Base-by-base conservation (phyloP, 2,888 invertebrate species). In the Pachydiplax longipennis region DNA sequence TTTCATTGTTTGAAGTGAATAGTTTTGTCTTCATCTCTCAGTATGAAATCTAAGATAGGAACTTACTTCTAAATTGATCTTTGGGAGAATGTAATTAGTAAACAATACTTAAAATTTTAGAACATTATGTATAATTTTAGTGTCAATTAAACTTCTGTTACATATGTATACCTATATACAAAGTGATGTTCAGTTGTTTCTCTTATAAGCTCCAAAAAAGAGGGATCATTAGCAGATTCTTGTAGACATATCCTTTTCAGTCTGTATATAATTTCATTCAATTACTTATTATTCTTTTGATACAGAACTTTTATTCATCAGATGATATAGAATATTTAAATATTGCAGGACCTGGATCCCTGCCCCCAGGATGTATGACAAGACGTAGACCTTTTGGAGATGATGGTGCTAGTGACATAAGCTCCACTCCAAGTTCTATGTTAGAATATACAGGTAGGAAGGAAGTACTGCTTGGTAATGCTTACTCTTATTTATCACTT, bases 391-490 rank as follows among this genome's bases (percentile, higher is more conserved):
- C 95, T 92, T 96, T 96, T 93, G 87, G 87, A n/a, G 97, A 97
- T 93, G 97, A 97, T 93, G 96, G 96, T 92, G 96, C 97, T 93
- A 98, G 98, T 94, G 98, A 98, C 95, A 97, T 97, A 93, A 97
- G 97, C 93, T 97, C 97, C 93, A 97, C 97, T 92, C 96, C 97
- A 93, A 97, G 96, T 94, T 97, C 97, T 93, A 97, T 97, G 95
- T 97, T 93, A 92, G 93, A 93, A 91, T 93, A 93, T 91, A 92
- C 92, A 90, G 93, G 93, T 93, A 91, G 91, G 90, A 80, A 2
- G 18, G 40, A 3, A 40, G 15, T 44, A 22, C 18, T 35, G 10
- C 40, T 81, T 18, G 53, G 3, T 18, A 4, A 53, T 53, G 10
- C 44, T 44, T 3, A 8, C 44, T 44, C 44, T 44, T 44, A 8